Evolutionary conservation across 2,888 invertebrate species (phyloP), one percentile per base, ranked within the genome.

Genomic region (Melikaiella ostensackeni): DNA sequence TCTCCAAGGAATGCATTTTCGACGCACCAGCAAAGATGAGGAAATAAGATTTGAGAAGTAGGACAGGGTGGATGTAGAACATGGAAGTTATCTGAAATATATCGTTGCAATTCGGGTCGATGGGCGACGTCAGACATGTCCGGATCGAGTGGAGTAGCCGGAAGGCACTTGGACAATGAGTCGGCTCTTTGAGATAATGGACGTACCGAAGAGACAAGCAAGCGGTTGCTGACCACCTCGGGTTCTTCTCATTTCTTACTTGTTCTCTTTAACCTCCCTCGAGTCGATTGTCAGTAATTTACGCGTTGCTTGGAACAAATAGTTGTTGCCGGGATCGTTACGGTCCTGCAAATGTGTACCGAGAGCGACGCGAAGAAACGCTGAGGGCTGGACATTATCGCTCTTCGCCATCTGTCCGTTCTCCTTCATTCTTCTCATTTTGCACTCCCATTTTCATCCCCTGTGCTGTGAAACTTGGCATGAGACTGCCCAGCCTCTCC

Each of bases 271-370:
- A n/a, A 35, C 30, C 19, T 33, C 57, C 74, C n/a, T 55, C 21
- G 30, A 46, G 38, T 76, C 84, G 82, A 86, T 86, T 78, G 84
- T 74, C 84, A 78, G 85, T 85, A 86, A 86, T 86, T 86, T 86
- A 85, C 87, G 85, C 86, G 84, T 62, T 33, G 33, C 33, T n/a
- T 62, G 33, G 83, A 86, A 83, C 81, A 84, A 86, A 86, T 84
- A 86, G 82, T 83, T 82, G 75, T 80, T 77, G 75, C 77, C 74
- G 77, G 81, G 79, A 86, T 81, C 42, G 77, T 77, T 77, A 75
- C 24, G 64, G 30, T 33, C 59, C 62, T 46, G 61, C 27, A 27
- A 75, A 75, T 78, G 62, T n/a, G 55, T 38, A n/a, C 19, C 55
- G n/a, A 27, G 13, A 55, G 11, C 2, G 2, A 57, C 30, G 3